These are phyloP conservation scores for Lucilia sericata DNA, from an alignment of 1,140 invertebrate species.

Conservation along the genomic window DNA sequence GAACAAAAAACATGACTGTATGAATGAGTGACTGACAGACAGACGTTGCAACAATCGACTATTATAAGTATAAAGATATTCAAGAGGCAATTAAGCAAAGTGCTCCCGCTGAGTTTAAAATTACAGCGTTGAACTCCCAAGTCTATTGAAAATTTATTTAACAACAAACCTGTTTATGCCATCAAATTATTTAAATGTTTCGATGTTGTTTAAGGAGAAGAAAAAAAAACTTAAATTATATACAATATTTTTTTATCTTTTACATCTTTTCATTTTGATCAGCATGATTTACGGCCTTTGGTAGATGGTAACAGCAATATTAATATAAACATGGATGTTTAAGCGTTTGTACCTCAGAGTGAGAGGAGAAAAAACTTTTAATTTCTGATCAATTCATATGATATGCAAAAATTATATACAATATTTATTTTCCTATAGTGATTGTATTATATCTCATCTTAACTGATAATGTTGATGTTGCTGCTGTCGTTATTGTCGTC, in stretches of 20 bases:
- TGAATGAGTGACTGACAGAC: background rate
- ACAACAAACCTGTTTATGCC: slow-evolving; percentile 28
- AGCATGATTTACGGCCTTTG: slow-evolving; percentile 35
- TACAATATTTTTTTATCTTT: slow-evolving; percentile 20
- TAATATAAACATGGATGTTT: background rate
- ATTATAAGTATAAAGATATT: slow-evolving; percentile 31
- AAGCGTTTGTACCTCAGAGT: background rate
- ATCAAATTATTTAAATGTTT: slow-evolving; percentile 38
- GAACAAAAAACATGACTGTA: background rate
- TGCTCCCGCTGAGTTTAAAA: slow-evolving; percentile 42
- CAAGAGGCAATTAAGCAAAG: slow-evolving; percentile 34
- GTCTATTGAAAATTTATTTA: slow-evolving; percentile 36
- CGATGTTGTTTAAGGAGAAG: background rate
- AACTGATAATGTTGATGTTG: slow-evolving; percentile 25
- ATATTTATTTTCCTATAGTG: background rate
- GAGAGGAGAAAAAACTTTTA: background rate
- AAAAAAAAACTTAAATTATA: background rate
- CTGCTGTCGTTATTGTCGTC: background rate
- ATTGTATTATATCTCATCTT: background rate
- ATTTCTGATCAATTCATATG: slow-evolving; percentile 24
- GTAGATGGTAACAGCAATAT: background rate
- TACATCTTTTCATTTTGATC: slow-evolving; percentile 31
- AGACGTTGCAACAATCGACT: background rate
- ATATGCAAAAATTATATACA: slow-evolving; percentile 40
- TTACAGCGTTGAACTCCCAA: slow-evolving; percentile 38